Evolutionary conservation across 2,113 vertebrate species (phyloP).

Genomic region (Pedetes capensis): DNA sequence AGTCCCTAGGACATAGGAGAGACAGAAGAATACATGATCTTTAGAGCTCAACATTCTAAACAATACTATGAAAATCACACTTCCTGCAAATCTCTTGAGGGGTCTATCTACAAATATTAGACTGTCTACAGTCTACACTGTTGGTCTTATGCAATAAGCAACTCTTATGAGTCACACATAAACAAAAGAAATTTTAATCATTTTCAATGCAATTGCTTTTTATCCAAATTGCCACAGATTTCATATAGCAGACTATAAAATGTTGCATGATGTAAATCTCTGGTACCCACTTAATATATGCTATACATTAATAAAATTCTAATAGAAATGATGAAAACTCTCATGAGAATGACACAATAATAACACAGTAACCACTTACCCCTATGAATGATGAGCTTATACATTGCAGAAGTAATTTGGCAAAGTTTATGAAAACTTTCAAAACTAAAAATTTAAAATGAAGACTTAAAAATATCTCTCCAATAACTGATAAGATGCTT

Average conservation of each 20-base stretch:
- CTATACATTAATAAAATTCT: slow-evolving; percentile 53
- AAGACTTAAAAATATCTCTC: neutral
- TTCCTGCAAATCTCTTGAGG: neutral
- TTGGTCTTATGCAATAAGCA: neutral
- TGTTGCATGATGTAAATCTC: slow-evolving; percentile 57
- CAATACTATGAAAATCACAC: neutral
- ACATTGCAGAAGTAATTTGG: slow-evolving; percentile 47
- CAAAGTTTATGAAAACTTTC: slow-evolving; percentile 39
- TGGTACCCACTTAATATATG: slow-evolving; percentile 55
- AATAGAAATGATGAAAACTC: slow-evolving; percentile 70
- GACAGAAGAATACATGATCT: neutral
- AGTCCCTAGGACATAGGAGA: neutral
- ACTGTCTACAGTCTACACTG: neutral
- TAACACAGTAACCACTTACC: neutral
- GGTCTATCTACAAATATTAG: neutral
- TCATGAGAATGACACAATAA: slow-evolving; percentile 34
- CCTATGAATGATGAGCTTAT: slow-evolving; percentile 56
- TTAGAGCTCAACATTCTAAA: neutral
- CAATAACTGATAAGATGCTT: slow-evolving; percentile 36
- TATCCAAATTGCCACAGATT: slow-evolving; percentile 58
- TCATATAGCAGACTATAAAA: neutral
- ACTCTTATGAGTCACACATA: neutral
- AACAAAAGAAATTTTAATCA: neutral
- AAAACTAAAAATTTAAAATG: slow-evolving; percentile 52
- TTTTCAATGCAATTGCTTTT: slow-evolving; percentile 46